Base-by-base conservation (phyloP, 2,113 vertebrate species). In the Marmota flaviventris region DNA sequence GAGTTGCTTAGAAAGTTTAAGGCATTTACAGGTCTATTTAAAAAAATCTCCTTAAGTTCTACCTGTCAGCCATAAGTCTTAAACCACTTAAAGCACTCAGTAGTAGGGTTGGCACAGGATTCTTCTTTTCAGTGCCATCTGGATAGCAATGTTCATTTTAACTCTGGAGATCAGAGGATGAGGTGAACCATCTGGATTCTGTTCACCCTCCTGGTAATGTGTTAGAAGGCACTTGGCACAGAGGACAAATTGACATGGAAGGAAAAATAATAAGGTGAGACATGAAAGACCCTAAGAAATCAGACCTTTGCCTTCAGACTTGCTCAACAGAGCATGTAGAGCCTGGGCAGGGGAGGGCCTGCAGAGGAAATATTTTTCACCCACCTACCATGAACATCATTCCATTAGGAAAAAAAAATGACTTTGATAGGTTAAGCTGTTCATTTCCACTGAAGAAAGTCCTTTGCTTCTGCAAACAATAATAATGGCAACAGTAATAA, bases 171-270 rank as follows among this genome's bases (percentile, higher is more conserved):
- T 82, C 51, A 25, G 79, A 93, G 87, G 5, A 12, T 27, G 22
- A 56, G 39, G 27, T 8, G 32, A 84, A 12, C 81, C 75, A 56
- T 77, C 45, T 75, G 91, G 75, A 73, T 25, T 53, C 48, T 9
- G 1, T 51, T 73, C 3, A 0, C 8, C 8, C 4, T 78, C 53
- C 51, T 6, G 17, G 29, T 0, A 24, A 27, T 13, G n/a, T 82
- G 72, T 93, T 56, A 56, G 85, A 81, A 85, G 90, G 72, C 45
- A 73, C 69, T 58, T 86, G 92, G 88, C 53, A 18, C 20, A 75
- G 72, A 90, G 67, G 25, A 87, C 32, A 42, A 24, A 17, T 45
- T 58, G 45, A 45, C 32, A 24, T 12, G 67, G 45, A 77, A 91
- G 58, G 24, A 17, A 79, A 79, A 70, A 56, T 34, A 34, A 25